Percentiles rank a stretch among this genome's conserved stretches.
Conservation (phyloP, 2,888 invertebrate species). For the Danaus chrysippus region DNA sequence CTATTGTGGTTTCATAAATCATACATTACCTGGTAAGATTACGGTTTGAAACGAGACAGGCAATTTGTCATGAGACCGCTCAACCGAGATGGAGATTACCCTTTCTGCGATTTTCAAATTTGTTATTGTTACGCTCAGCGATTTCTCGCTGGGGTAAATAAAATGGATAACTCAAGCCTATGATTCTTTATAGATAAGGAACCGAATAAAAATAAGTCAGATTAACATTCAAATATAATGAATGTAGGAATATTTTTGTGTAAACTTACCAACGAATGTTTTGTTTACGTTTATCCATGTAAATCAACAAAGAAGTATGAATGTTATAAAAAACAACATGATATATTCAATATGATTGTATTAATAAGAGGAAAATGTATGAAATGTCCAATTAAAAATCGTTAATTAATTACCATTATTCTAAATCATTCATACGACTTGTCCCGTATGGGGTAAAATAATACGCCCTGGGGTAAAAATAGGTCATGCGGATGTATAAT, state of each 20-base stretch:
- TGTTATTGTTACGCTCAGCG: conserved; percentile 61
- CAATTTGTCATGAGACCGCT: conserved; percentile 71
- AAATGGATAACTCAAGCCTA: conserved; percentile 5
- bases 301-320: not conserved
- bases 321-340: not conserved
- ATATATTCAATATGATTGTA: conserved; percentile 13
- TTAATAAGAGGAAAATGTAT: conserved; percentile 21
- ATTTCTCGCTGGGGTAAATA: conserved; percentile 19
- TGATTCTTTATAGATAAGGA: conserved; percentile 2
- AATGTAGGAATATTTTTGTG: not conserved
- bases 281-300: too few species aligned
- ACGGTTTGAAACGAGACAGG: conserved; percentile 58
- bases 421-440: conserved; percentile 56
- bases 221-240: not conserved
- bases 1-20: conserved; percentile 69
- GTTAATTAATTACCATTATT: conserved; percentile 70
- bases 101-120: conserved; percentile 58
- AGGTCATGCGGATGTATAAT: conserved; percentile 72
- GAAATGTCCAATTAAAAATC: conserved; percentile 57
- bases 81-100: conserved; percentile 59
- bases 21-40: conserved; percentile 69
- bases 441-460: conserved; percentile 47
- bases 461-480: conserved; percentile 62
- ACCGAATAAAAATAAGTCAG: not conserved
- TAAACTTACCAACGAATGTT: too few species aligned